Percentiles rank a stretch among this genome's conserved stretches.
Evolutionary conservation across 2,888 invertebrate genomes (phyloP).

Genomic region (Ormyrus thymus): DNA sequence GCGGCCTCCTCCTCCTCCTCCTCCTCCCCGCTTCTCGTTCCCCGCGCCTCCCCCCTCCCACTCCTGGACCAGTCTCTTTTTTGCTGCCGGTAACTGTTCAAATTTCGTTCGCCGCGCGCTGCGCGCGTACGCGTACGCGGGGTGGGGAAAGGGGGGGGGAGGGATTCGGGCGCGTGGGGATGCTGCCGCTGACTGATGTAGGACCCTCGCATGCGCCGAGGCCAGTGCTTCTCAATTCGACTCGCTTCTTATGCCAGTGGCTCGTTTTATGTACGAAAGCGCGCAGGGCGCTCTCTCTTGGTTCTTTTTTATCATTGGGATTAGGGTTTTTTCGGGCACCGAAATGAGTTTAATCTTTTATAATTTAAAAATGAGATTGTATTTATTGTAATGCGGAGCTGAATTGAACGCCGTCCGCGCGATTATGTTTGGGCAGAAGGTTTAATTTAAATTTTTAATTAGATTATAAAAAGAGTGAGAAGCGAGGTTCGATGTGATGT

Average conservation of each 20-base stretch:
- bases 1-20: conserved; percentile 30
- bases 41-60: conserved; percentile 18
- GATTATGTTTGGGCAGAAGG: too few relatives aligned
- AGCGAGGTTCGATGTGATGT: too few relatives aligned
- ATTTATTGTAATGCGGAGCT: background rate
- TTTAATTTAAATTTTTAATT: too few relatives aligned
- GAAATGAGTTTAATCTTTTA: conserved; percentile 29
- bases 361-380: background rate
- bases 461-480: too few relatives aligned
- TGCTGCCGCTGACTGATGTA: conserved; percentile 62
- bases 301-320: conserved; percentile 24
- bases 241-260: conserved; percentile 13
- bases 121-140: conserved; percentile 30
- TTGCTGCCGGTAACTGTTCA: conserved; percentile 72
- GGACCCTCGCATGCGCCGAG: conserved; percentile 19
- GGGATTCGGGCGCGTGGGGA: conserved; percentile 62
- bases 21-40: conserved; percentile 39
- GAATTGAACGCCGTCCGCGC: background rate
- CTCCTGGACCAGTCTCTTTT: conserved; percentile 59
- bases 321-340: conserved; percentile 21
- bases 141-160: conserved; percentile 63
- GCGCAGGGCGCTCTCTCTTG: background rate
- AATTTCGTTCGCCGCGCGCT: conserved; percentile 66
- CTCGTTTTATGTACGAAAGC: background rate
- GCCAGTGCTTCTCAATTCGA: conserved; percentile 55